Evolutionary conservation across 1,140 invertebrate genomes (phyloP), one percentile per base, ranked within the genome.

Genomic region (Berghia stephanieae): DNA sequence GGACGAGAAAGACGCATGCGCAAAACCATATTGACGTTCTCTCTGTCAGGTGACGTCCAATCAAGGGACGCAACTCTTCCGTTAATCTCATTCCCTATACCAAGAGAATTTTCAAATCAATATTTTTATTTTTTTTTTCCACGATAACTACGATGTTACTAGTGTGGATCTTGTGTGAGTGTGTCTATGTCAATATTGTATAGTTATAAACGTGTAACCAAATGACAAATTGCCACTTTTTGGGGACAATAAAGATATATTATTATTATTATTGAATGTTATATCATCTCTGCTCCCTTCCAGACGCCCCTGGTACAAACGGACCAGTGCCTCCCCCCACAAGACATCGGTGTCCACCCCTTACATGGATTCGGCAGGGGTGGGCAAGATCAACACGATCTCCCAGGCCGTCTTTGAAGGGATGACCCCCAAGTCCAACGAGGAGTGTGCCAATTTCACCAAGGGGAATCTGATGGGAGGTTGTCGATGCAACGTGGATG

Each of bases 361-460:
- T 4, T 90, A 90, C 77, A 89, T 90, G 88, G 90, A 90, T 80
- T 86, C 89, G 10, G 89, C 89, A 10, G 90, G 90, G 34, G 89
- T 89, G 4, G 90, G 90, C 3, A 90, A 90, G 80, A 90, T 90
- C 71, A 88, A 89, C 60, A 90, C 90, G 16, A 90, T 90, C 68
- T 90, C 89, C 3, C 89, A 90, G 79, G 89, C 89, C 40, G 86
- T 90, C 13, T 90, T 90, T 86, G 90, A 90, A 81, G 90, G 90
- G 1, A 90, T 90, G 89, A 86, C 85, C 31, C 80, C 86, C 4
- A 84, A 85, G 40, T 83, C 80, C 36, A 84, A 84, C 38, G 80
- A 86, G 46, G 83, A 88, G 24, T 90, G 90, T 82, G 70, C 38
- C 1, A 82, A 85, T n/a, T 78, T 81, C 31, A 81, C 83, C 5